Percentiles rank a stretch among this genome's conserved stretches.
These are phyloP conservation scores for Brachionus asplanchnoidis DNA, from an alignment of 1,140 invertebrate species.

Conservation along the genomic window DNA sequence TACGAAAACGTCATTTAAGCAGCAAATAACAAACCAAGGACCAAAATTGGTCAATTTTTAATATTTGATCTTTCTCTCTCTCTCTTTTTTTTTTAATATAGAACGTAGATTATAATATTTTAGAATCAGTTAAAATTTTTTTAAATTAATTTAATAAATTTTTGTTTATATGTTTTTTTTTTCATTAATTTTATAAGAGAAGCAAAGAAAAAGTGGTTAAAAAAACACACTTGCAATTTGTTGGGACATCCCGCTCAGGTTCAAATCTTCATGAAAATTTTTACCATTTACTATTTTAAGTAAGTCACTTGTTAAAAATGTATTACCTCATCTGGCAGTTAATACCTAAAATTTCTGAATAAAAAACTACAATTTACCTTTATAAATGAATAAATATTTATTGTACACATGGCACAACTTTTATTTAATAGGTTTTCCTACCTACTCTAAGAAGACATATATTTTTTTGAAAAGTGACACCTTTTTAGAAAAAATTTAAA, in stretches of 20 bases:
- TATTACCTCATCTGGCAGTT: neutral
- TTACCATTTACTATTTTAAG: no score
- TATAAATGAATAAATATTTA: neutral
- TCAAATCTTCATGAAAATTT: no score
- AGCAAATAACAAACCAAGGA: neutral
- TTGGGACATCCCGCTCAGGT: neutral
- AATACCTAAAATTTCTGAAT: neutral
- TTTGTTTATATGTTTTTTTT: neutral
- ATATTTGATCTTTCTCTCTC: neutral
- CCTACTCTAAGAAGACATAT: neutral
- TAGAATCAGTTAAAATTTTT: neutral
- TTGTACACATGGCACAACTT: neutral
- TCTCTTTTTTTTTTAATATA: neutral
- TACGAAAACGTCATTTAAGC: neutral
- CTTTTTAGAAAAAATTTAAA: neutral
- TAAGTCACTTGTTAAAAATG: neutral
- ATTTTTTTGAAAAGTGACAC: neutral
- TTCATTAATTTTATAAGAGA: neutral
- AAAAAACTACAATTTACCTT: neutral
- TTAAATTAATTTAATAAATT: neutral
- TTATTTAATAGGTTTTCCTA: neutral
- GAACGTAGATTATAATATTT: neutral
- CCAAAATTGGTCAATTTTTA: constrained; percentile 28
- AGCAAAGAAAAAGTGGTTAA: neutral
- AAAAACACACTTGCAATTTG: neutral